Evolutionary conservation across 2,888 invertebrate species (phyloP).

Genomic region (Hartigia nigra): DNA sequence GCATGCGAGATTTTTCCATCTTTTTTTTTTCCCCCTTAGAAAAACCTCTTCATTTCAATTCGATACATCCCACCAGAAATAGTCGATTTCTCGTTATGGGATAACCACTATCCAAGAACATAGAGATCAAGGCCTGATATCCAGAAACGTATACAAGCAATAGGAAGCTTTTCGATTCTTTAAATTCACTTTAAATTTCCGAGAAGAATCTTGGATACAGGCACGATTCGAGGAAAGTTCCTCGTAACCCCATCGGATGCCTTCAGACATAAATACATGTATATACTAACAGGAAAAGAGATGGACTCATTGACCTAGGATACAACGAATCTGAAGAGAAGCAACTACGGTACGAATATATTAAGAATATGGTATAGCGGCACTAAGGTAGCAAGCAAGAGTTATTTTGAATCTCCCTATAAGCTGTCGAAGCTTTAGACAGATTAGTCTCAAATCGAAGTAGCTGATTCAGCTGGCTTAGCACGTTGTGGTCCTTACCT

Average conservation of each 20-base stretch:
- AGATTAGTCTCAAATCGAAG: slow-evolving; percentile 17
- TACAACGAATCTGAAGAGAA: too few relatives aligned
- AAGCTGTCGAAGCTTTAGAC: slow-evolving; percentile 16
- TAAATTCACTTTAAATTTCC: not conserved
- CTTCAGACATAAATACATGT: too few relatives aligned
- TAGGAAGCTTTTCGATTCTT: not conserved
- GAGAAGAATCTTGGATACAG: not conserved
- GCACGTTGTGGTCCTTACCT: slow-evolving; percentile 16
- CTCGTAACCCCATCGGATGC: too few relatives aligned
- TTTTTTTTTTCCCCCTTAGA: not conserved
- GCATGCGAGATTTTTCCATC: slow-evolving; percentile 2
- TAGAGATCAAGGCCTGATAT: not conserved
- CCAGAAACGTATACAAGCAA: not conserved
- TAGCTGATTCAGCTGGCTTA: slow-evolving; percentile 15
- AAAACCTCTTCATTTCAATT: not conserved
- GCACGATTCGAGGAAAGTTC: too few relatives aligned
- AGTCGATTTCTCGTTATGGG: not conserved
- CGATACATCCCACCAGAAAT: not conserved
- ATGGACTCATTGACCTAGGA: too few relatives aligned
- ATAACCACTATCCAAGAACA: not conserved
- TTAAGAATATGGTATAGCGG: too few relatives aligned
- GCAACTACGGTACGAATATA: too few relatives aligned
- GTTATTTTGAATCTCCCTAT: slow-evolving; percentile 8
- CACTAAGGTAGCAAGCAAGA: too few relatives aligned
- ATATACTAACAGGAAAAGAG: too few relatives aligned